phyloP scores from a whole-genome alignment of 2,888 invertebrate genomes.

The Cloeon dipterum region DNA sequence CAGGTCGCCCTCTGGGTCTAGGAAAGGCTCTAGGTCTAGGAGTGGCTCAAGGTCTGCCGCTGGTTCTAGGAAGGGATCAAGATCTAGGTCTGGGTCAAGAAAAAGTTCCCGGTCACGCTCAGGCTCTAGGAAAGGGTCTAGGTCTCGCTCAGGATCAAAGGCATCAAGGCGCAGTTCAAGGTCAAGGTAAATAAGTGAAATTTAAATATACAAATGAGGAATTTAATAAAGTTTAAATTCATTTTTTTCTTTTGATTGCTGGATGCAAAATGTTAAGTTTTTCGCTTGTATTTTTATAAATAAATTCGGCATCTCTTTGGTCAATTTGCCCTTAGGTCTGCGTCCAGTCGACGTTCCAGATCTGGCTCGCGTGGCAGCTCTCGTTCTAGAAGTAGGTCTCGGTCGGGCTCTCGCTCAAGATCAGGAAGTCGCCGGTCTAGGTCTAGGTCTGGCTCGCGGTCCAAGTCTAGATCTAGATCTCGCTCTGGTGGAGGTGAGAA shows the following conservation, averaged over 20 bases:
- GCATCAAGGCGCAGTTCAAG: constrained; percentile 9
- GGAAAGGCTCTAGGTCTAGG: constrained; percentile 3
- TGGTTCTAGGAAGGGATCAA: not conserved
- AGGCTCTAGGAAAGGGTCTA: constrained; percentile 8
- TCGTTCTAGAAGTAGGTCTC: constrained; percentile 8
- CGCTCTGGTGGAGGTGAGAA: constrained; percentile 3
- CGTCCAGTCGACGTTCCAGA: constrained; percentile 9
- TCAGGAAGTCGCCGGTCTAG: not conserved
- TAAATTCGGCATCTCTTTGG: too few species aligned
- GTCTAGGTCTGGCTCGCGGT: constrained; percentile 3
- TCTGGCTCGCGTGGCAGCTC: constrained; percentile 10
- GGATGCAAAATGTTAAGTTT: too few species aligned
- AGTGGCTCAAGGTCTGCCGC: constrained; percentile 3
- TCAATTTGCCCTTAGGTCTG: too few species aligned
- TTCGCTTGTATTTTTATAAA: too few species aligned
- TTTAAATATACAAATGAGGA: too few species aligned
- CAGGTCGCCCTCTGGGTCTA: constrained; percentile 2
- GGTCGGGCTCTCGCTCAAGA: constrained; percentile 7
- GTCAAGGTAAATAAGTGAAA: constrained; percentile 12
- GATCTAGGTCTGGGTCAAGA: constrained; percentile 3
- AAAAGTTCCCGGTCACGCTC: constrained; percentile 11
- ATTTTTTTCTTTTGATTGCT: too few species aligned
- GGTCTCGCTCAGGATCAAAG: constrained; percentile 8
- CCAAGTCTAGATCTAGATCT: constrained; percentile 4
- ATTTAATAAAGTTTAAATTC: too few species aligned